These are phyloP conservation scores for Brachyptera risi DNA, from an alignment of 2,888 invertebrate species.

Conservation along the genomic window DNA sequence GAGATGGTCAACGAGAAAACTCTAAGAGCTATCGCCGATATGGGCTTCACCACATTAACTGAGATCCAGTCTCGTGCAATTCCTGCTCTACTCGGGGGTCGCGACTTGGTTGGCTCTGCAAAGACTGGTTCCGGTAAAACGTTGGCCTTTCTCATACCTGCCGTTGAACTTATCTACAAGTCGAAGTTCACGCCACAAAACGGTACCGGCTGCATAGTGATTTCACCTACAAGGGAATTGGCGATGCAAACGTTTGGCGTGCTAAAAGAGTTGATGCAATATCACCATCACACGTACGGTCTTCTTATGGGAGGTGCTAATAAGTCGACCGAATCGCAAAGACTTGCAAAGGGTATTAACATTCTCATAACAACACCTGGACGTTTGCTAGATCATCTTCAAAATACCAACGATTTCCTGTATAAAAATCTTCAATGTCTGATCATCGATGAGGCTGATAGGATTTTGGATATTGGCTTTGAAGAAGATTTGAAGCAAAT, in stretches of 20 bases:
- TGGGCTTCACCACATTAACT: constrained; percentile 94
- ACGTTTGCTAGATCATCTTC: constrained; percentile 87
- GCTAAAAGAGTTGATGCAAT: constrained; percentile 86
- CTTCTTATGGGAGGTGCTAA: constrained; percentile 94
- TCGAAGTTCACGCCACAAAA: constrained; percentile 88
- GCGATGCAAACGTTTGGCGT: constrained; percentile 98
- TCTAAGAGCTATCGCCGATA: constrained; percentile 76
- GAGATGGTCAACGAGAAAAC: constrained; percentile 76
- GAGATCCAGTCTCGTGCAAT: constrained; percentile 91
- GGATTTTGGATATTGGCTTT: constrained; percentile 95
- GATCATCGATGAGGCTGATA: constrained; percentile 96
- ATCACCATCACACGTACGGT: constrained; percentile 91
- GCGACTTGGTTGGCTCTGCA: constrained; percentile 91
- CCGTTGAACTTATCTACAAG: constrained; percentile 88
- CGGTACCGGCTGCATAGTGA: constrained; percentile 89
- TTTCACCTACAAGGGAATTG: constrained; percentile 94
- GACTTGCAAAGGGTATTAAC: constrained; percentile 85
- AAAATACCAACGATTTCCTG: constrained; percentile 87
- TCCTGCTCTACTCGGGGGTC: constrained; percentile 83
- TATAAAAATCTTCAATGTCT: constrained; percentile 92
- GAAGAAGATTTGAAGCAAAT: constrained; percentile 97
- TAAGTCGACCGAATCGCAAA: constrained; percentile 85
- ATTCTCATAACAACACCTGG: constrained; percentile 96
- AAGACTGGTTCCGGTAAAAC: constrained; percentile 98
- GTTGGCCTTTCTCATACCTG: constrained; percentile 90